Percentiles rank a stretch among this genome's conserved stretches.
phyloP scores from a whole-genome alignment of 2,888 invertebrate species.

The Trichogramma evanescens region DNA sequence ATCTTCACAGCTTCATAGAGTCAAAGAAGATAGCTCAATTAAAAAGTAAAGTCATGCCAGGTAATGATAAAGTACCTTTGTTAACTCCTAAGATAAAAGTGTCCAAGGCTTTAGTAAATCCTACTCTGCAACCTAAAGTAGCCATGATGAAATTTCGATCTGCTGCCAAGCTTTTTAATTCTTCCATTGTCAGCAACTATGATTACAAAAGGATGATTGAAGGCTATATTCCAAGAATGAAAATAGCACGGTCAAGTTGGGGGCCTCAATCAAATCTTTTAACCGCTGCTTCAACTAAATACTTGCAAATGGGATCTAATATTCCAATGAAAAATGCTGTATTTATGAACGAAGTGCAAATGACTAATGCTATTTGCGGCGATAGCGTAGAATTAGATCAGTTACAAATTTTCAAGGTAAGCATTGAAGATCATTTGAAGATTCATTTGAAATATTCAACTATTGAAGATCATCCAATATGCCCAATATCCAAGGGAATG shows the following conservation, averaged over 20 bases:
- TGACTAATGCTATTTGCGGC: constrained; percentile 30
- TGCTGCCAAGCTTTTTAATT: neutral
- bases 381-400: constrained; percentile 32
- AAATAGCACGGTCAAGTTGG: too few relatives aligned
- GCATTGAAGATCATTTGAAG: constrained; percentile 58
- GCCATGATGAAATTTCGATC: constrained; percentile 4
- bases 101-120: neutral
- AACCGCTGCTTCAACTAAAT: too few relatives aligned
- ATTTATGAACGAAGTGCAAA: neutral
- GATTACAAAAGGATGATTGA: neutral
- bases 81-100: too few relatives aligned
- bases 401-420: constrained; percentile 38
- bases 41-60: too few relatives aligned
- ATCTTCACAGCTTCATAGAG: too few relatives aligned
- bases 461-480: constrained; percentile 48
- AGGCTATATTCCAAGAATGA: neutral
- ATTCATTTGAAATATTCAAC: constrained; percentile 59
- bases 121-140: constrained; percentile 5
- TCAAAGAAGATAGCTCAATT: too few relatives aligned
- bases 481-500: constrained; percentile 47
- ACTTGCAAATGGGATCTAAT: too few relatives aligned
- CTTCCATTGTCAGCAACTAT: neutral
- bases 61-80: too few relatives aligned
- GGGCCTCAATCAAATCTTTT: too few relatives aligned
- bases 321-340: too few relatives aligned